phyloP scores from a whole-genome alignment of 2,888 invertebrate species.

The Agrochola litura region DNA sequence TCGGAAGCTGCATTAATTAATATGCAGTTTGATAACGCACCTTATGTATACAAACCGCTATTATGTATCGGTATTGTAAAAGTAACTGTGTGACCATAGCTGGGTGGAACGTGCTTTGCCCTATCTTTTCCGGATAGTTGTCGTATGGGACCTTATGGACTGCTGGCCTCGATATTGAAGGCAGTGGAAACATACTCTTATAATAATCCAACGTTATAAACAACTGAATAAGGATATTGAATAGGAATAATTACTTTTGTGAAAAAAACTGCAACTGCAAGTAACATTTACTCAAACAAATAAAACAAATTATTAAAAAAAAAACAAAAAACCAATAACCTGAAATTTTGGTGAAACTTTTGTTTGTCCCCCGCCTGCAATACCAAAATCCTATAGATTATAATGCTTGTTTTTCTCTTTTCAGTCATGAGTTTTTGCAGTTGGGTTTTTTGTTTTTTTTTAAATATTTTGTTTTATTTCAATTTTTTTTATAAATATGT shows the following conservation, averaged over 20 bases:
- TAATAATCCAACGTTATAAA: background rate
- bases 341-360: no score
- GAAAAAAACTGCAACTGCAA: background rate
- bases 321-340: no score
- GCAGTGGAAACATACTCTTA: background rate
- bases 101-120: conserved; percentile 13
- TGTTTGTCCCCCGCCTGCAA: no score
- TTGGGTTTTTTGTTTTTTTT: no score
- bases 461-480: no score
- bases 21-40: conserved; percentile 64
- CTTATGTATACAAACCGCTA: conserved; percentile 35
- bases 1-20: conserved; percentile 67
- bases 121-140: conserved; percentile 14
- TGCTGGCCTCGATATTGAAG: conserved; percentile 6
- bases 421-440: no score
- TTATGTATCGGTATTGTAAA: conserved; percentile 45
- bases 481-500: no score
- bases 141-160: background rate
- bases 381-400: no score
- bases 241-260: no score
- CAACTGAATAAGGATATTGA: background rate
- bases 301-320: no score
- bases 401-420: no score
- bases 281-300: no score
- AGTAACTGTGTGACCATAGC: conserved; percentile 31